These are phyloP conservation scores for Aegotheles bennettii DNA, from an alignment of 2,113 vertebrate species.

Conservation along the genomic window DNA sequence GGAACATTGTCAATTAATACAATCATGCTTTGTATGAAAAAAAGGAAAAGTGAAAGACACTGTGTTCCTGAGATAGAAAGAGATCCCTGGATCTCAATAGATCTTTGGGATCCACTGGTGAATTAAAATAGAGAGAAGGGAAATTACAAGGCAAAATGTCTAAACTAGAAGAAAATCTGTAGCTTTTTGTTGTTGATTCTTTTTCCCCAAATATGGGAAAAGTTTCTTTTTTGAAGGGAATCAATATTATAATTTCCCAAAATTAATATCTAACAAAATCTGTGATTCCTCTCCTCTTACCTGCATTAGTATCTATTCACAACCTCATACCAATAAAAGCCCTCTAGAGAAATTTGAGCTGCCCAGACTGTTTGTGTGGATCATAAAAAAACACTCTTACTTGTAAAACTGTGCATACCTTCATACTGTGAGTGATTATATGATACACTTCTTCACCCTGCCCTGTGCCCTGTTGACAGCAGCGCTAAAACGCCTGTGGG, in stretches of 20 bases:
- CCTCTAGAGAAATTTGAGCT: background rate
- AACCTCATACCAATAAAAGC: background rate
- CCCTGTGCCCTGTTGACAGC: background rate
- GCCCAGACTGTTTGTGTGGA: background rate
- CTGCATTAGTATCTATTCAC: background rate
- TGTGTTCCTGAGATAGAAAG: background rate
- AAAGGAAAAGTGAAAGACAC: background rate
- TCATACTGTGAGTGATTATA: background rate
- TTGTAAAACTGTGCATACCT: background rate
- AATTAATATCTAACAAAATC: background rate
- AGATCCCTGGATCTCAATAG: background rate
- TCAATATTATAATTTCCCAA: background rate
- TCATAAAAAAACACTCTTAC: background rate
- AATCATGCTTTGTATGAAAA: background rate
- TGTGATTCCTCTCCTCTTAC: background rate
- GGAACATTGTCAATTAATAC: background rate
- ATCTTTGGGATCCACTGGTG: background rate
- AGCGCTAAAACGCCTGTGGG: fast-evolving
- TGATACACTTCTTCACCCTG: background rate
- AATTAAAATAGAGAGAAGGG: background rate
- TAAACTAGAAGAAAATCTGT: background rate
- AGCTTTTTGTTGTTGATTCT: too few relatives aligned
- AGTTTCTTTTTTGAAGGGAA: background rate
- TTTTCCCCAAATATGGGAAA: too few relatives aligned
- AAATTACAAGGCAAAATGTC: background rate